Conservation (phyloP, 1,140 invertebrate species). For the Anoplophora glabripennis region DNA sequence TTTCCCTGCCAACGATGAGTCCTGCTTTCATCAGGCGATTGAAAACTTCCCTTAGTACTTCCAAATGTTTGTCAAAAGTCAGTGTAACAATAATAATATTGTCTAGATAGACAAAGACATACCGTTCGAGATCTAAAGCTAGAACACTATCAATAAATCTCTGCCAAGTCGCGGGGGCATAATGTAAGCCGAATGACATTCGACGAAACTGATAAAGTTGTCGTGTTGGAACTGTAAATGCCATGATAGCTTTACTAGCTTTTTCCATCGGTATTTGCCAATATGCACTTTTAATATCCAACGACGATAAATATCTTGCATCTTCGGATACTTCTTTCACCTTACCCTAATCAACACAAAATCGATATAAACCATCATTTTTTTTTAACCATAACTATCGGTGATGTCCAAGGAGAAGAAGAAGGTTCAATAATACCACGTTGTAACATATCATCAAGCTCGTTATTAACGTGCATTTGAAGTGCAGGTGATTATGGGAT, state of each 20-base stretch:
- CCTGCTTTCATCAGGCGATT: too few relatives aligned
- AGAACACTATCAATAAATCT: conserved; percentile 45
- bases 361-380: not conserved
- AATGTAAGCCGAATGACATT: conserved; percentile 46
- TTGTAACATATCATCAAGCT: conserved; percentile 31
- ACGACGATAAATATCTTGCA: conserved; percentile 29
- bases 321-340: conserved; percentile 38
- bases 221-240: conserved; percentile 44
- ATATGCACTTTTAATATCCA: conserved; percentile 36
- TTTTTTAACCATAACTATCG: conserved; percentile 33
- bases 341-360: conserved; percentile 40
- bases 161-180: conserved; percentile 46
- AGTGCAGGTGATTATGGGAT: conserved; percentile 27
- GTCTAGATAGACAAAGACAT: conserved; percentile 41
- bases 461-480: conserved; percentile 22
- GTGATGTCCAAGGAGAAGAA: conserved; percentile 30
- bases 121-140: conserved; percentile 35
- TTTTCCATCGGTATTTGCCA: not conserved
- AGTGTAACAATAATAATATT: conserved; percentile 41
- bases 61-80: conserved; percentile 45
- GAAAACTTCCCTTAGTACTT: conserved; percentile 26
- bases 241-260: conserved; percentile 4
- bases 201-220: conserved; percentile 43
- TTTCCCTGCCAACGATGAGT: too few relatives aligned
- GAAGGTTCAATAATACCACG: conserved; percentile 29